Percentiles rank a stretch among this genome's conserved stretches.
phyloP scores from a whole-genome alignment of 1,140 invertebrate species.

The Lasioglossum baleicum region DNA sequence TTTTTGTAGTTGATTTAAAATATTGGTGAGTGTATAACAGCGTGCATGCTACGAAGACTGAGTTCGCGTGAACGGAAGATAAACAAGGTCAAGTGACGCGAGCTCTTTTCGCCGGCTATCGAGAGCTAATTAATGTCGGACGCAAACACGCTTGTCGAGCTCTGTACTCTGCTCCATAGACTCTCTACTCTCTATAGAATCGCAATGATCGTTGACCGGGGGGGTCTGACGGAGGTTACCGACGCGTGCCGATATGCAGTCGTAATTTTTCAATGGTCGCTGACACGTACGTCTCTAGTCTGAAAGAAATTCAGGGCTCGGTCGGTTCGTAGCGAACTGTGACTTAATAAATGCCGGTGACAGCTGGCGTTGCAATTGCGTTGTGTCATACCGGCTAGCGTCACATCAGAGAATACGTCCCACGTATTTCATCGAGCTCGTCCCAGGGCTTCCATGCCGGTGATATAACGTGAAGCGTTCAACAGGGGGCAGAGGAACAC shows the following conservation, averaged over 20 bases:
- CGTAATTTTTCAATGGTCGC: not conserved
- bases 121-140: not conserved
- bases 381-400: conserved; percentile 27
- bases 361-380: conserved; percentile 27
- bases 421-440: conserved; percentile 28
- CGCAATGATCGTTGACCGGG: too few species aligned
- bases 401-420: conserved; percentile 5
- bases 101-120: not conserved
- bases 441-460: not conserved
- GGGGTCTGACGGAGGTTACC: too few species aligned
- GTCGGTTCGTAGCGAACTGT: not conserved
- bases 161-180: too few species aligned
- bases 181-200: too few species aligned
- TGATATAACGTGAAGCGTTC: conserved; percentile 20
- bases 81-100: not conserved
- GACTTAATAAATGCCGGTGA: conserved; percentile 31
- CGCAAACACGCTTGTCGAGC: too few species aligned
- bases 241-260: not conserved
- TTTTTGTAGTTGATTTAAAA: too few species aligned
- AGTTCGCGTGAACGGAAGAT: not conserved
- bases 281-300: not conserved
- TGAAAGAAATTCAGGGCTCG: conserved; percentile 1
- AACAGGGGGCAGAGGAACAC: conserved; percentile 29
- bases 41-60: not conserved
- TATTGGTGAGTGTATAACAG: too few species aligned